Percentiles rank a stretch among this genome's conserved stretches.
phyloP scores from a whole-genome alignment of 1,140 invertebrate species.

The Helicorthomorpha holstii region DNA sequence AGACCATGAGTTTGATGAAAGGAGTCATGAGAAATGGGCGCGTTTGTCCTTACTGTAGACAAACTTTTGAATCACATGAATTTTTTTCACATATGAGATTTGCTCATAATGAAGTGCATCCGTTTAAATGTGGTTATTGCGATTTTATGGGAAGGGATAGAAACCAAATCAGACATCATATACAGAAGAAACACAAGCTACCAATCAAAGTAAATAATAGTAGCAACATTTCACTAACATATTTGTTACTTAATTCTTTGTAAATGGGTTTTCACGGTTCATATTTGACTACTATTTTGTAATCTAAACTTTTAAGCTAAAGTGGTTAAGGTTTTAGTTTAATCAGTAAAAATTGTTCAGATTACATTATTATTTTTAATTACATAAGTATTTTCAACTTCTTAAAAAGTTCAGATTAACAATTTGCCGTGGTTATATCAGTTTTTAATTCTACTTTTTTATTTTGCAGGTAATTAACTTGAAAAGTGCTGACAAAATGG shows the following conservation, averaged over 20 bases:
- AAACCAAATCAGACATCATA: conserved; percentile 11
- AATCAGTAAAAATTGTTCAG: no score
- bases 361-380: no score
- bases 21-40: neutral
- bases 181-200: conserved; percentile 7
- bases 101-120: conserved; percentile 9
- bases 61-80: conserved; percentile 3
- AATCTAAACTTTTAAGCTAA: no score
- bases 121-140: conserved; percentile 11
- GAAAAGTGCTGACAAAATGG: neutral
- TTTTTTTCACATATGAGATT: conserved; percentile 8
- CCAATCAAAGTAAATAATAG: conserved; percentile 4
- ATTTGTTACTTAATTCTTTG: neutral
- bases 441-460: no score
- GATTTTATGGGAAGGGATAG: conserved; percentile 10
- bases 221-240: no score
- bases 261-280: no score
- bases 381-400: no score
- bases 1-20: neutral
- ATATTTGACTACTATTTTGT: no score
- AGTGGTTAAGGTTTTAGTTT: no score
- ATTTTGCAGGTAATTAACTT: no score
- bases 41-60: conserved; percentile 5
- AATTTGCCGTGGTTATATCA: no score
- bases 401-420: no score